Base-by-base conservation (phyloP, 2,888 invertebrate species). In the Malthinus flaveolus region DNA sequence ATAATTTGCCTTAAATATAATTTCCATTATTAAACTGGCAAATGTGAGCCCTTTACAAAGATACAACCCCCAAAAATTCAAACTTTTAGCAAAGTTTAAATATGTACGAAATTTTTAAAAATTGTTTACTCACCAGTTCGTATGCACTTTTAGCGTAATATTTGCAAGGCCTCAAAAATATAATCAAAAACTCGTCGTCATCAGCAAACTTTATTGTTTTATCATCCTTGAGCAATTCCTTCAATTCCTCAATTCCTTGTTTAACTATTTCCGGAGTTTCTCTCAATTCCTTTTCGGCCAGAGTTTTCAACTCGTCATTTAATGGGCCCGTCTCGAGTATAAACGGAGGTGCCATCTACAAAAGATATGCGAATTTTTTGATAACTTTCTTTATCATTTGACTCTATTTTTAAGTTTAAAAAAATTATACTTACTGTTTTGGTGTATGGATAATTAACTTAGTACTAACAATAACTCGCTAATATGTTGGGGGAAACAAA, bases 131-230 rank as follows among this genome's bases (percentile, higher is more conserved):
- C 75, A 90, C 91, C 82, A 93, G 79, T 71, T 87, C 87, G 55
- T 87, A 79, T 0, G 93, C 93, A 78, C 91, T 91, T 69, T 91
- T 83, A 0, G 92, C 88, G 68, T 93, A 92, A 80, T 85, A 93
- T 76, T 93, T 93, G 79, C 89, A 89, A 23, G 91, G 90, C 57
- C 93, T 84, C 56, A 93, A 80, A 73, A 91, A 91, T 62, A 90
- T 88, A n/a, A 86, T 81, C 7, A 93, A 82, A 39, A 89, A 84
- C 32, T 90, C 90, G 66, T 93, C 92, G 66, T 90, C 90, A 37
- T 90, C 90, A 57, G 83, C 84, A 72, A 84, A 81, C 52, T 91
- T 73, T 60, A 88, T 88, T 46, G 85, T 83, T 65, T 85, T 84
- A 68, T 87, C 89, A 64, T 86, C 84, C 61, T 73, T 73, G n/a